Base-by-base conservation (phyloP, 2,797 vertebrate genomes). In the Enteromius unitaeniatus region DNA sequence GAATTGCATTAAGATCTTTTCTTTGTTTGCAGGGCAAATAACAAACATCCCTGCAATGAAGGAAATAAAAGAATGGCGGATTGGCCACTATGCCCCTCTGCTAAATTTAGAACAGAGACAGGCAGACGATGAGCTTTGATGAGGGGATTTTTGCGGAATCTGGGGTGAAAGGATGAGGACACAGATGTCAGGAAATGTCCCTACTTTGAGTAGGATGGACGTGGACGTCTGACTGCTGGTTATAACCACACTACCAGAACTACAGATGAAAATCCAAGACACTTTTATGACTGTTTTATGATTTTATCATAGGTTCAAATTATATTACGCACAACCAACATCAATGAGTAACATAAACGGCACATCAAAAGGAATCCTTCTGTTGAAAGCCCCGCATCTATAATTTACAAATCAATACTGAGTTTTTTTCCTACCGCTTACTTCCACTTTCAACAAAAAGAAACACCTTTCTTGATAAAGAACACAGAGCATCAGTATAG, bases 131-230 rank as follows among this genome's bases (percentile, higher is more conserved):
- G n/a, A 65, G 68, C 82, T 86, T 84, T 84, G 73, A 85, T 81
- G 79, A 60, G 89, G 88, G 70, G 40, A 74, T 87, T 87, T 90
- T 79, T 68, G 84, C 65, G 28, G 79, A 68, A 86, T 89, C 51
- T 84, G 70, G 70, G 81, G 83, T 83, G 78, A 88, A 40, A 79
- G 87, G 86, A 86, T 88, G 89, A 92, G 90, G 91, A 91, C 85
- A 69, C 91, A 93, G 91, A 90, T 91, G 91, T 88, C 80, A 90
- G 91, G 90, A 93, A 92, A 85, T 74, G 77, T 75, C 64, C 26
- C 10, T 73, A 84, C 87, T 87, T 81, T 34, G 7, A 60, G 86
- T 34, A 84, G 75, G 77, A 85, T 28, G 23, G 68, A 83, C 31
- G 64, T 28, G 34, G 28, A 76, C 28, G 2, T 51, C n/a, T 26